Evolutionary conservation across 2,888 invertebrate species (phyloP).

Genomic region (Horisme vitalbata): DNA sequence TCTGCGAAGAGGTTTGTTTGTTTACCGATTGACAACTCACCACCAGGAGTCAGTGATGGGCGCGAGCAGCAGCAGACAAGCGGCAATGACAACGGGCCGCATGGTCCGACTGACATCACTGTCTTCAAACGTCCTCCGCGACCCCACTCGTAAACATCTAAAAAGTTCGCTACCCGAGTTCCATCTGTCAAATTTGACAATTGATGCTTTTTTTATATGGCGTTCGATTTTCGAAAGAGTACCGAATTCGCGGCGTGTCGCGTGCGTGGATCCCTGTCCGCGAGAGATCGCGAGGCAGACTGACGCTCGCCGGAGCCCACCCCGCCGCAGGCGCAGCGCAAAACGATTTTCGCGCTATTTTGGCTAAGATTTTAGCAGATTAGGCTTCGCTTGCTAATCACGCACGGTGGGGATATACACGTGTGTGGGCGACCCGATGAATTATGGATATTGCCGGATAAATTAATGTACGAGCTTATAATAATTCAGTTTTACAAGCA

Average conservation of each 20-base stretch:
- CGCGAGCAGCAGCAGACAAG: constrained; percentile 93
- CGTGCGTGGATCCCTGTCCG: constrained; percentile 74
- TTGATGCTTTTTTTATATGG: constrained; percentile 35
- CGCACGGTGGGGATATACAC: constrained; percentile 59
- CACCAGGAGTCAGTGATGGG: constrained; percentile 94
- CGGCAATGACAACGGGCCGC: constrained; percentile 91
- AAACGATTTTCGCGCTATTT: constrained; percentile 82
- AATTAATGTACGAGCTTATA: constrained; percentile 53
- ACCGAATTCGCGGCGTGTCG: constrained; percentile 69
- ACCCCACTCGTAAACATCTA: constrained; percentile 39
- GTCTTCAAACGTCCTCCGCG: constrained; percentile 56
- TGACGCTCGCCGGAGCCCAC: constrained; percentile 73
- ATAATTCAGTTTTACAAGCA: constrained; percentile 54
- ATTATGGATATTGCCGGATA: constrained; percentile 59
- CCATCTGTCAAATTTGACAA: constrained; percentile 24
- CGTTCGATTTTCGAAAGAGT: constrained; percentile 63
- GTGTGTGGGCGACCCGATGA: constrained; percentile 69
- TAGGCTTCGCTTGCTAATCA: constrained; percentile 76
- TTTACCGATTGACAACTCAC: constrained; percentile 82
- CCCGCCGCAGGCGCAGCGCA: constrained; percentile 72
- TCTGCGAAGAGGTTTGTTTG: constrained; percentile 19
- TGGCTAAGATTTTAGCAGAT: constrained; percentile 80
- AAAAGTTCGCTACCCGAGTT: constrained; percentile 38
- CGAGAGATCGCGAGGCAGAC: constrained; percentile 76
- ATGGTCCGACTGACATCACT: constrained; percentile 80